These are phyloP conservation scores for Tachypleus tridentatus DNA, from an alignment of 1,140 invertebrate species.

Conservation along the genomic window DNA sequence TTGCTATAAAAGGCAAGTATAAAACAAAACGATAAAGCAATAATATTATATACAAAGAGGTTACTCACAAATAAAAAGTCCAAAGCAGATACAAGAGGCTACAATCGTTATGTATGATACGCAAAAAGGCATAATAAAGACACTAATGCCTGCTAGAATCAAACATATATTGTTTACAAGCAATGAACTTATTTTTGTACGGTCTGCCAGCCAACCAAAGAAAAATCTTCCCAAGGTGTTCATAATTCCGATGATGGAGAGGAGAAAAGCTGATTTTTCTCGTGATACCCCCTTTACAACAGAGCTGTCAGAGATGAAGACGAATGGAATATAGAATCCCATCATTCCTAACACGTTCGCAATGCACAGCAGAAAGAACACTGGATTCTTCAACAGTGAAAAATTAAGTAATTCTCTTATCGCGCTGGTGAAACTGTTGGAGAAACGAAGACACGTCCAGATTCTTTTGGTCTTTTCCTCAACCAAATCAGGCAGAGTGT, in stretches of 20 bases:
- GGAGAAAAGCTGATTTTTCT: conserved; percentile 63
- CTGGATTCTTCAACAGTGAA: conserved; percentile 72
- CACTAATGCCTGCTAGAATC: conserved; percentile 71
- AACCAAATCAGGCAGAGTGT: background rate
- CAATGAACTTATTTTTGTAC: conserved; percentile 60
- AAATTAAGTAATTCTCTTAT: conserved; percentile 79
- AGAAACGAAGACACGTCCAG: conserved; percentile 6
- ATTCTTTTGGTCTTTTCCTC: background rate
- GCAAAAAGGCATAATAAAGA: conserved; percentile 73
- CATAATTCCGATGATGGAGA: conserved; percentile 60
- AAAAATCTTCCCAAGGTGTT: conserved; percentile 43
- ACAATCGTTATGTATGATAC: conserved; percentile 60
- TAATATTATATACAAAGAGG: too few relatives aligned
- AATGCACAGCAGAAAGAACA: conserved; percentile 83
- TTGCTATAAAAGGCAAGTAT: too few relatives aligned
- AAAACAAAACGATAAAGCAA: too few relatives aligned
- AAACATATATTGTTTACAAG: conserved; percentile 90
- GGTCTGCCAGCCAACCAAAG: conserved; percentile 42
- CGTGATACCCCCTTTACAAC: conserved; percentile 45
- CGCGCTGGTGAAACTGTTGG: conserved; percentile 26
- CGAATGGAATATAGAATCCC: conserved; percentile 89
- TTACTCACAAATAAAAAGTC: conserved; percentile 85
- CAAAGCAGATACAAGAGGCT: conserved; percentile 78
- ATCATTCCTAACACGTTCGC: conserved; percentile 91
- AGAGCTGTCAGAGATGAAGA: conserved; percentile 79